Conservation (phyloP, 2,888 invertebrate species). For the Polydrusus tereticollis region DNA sequence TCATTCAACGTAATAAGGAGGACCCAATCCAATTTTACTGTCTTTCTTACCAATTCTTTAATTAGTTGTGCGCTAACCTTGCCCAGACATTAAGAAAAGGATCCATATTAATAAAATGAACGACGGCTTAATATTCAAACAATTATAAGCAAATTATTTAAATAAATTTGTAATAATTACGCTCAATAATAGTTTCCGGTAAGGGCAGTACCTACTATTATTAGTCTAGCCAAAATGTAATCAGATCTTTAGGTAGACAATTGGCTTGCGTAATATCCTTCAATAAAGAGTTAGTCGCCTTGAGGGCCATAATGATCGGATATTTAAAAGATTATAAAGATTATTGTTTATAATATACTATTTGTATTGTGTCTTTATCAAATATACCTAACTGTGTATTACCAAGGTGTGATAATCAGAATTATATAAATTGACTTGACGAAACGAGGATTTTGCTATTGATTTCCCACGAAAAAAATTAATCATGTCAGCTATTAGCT, state of each 20-base stretch:
- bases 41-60: too few species aligned
- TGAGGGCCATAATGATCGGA: not conserved
- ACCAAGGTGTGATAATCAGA: too few species aligned
- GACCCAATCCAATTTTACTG: too few species aligned
- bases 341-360: not conserved
- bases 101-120: not conserved
- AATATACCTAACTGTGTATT: too few species aligned
- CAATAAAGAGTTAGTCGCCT: not conserved
- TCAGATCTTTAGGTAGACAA: slow-evolving; percentile 11
- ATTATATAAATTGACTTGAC: not conserved
- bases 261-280: slow-evolving; percentile 8
- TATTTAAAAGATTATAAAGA: slow-evolving; percentile 1
- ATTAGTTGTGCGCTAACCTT: too few species aligned
- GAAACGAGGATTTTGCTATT: too few species aligned
- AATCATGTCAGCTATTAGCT: not conserved
- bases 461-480: not conserved
- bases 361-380: too few species aligned
- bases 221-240: slow-evolving; percentile 3
- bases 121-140: not conserved
- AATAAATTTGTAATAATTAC: not conserved
- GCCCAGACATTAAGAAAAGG: too few species aligned
- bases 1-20: too few species aligned
- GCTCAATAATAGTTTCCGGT: slow-evolving; percentile 6
- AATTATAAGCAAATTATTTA: slow-evolving; percentile 8
- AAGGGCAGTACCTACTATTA: not conserved